Conservation (phyloP, 2,797 vertebrate species). For the Helostoma temminkii region DNA sequence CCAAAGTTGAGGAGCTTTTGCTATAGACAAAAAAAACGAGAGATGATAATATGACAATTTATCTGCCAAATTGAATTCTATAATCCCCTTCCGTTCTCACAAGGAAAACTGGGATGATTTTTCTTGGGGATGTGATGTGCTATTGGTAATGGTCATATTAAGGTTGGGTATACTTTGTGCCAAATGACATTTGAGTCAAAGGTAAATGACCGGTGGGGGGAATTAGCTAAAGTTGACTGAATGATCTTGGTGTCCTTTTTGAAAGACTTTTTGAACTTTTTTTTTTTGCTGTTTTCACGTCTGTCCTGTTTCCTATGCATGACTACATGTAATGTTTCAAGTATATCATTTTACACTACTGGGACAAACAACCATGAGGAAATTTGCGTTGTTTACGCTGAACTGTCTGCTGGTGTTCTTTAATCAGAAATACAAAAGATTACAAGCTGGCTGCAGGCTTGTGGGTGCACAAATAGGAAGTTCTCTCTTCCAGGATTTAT, state of each 20-base stretch:
- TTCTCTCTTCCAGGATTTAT: slow-evolving; percentile 30
- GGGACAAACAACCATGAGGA: slow-evolving; percentile 17
- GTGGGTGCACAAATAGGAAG: slow-evolving; percentile 20
- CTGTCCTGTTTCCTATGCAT: not conserved
- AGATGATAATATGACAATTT: slow-evolving; percentile 58
- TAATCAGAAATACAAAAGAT: slow-evolving; percentile 47
- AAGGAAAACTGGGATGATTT: slow-evolving; percentile 32
- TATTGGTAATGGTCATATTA: slow-evolving; percentile 32
- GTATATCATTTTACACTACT: slow-evolving; percentile 10
- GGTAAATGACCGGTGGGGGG: slow-evolving; percentile 21
- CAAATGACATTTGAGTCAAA: slow-evolving; percentile 24
- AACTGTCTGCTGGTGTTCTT: slow-evolving; percentile 17
- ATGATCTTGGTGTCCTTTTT: slow-evolving; percentile 30
- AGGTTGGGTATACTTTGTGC: not conserved
- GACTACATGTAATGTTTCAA: slow-evolving; percentile 20
- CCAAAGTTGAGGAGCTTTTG: slow-evolving; percentile 38
- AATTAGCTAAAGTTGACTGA: slow-evolving; percentile 21
- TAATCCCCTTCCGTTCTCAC: slow-evolving; percentile 53
- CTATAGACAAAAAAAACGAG: slow-evolving; percentile 46
- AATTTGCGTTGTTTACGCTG: slow-evolving; percentile 32
- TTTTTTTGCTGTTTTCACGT: not conserved
- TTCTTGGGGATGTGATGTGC: slow-evolving; percentile 18
- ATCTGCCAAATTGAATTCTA: slow-evolving; percentile 44
- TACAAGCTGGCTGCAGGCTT: slow-evolving; percentile 9
- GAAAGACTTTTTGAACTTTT: slow-evolving; percentile 25